Evolutionary conservation across 2,888 invertebrate species (phyloP).

Genomic region (Lepidonotus clava): DNA sequence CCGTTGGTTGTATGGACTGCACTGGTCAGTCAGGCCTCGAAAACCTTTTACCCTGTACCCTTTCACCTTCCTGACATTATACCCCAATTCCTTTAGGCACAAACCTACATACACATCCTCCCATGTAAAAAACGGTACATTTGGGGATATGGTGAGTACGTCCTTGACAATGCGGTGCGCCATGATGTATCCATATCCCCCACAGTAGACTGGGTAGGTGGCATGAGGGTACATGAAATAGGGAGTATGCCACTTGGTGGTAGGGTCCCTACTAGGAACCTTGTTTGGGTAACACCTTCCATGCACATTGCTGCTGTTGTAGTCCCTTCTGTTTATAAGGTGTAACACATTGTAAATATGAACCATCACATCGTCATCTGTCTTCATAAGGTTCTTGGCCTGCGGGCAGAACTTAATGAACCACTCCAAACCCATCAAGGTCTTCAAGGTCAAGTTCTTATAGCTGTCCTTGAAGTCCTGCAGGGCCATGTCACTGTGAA

Average conservation of each 20-base stretch:
- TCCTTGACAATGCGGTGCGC: neutral
- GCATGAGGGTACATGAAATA: neutral
- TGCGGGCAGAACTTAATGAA: neutral
- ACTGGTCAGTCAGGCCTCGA: neutral
- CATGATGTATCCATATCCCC: slow-evolving; percentile 19
- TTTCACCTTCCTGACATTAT: neutral
- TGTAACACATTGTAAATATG: neutral
- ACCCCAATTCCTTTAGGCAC: neutral
- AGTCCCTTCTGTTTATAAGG: neutral
- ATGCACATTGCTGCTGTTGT: neutral
- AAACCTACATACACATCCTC: slow-evolving; percentile 30
- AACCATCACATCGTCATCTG: slow-evolving; percentile 28
- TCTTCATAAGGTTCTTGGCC: slow-evolving; percentile 4
- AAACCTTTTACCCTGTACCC: neutral
- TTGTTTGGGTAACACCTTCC: neutral
- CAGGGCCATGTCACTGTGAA: neutral
- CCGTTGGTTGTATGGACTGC: neutral
- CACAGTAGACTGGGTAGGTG: neutral
- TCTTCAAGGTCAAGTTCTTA: slow-evolving; percentile 13
- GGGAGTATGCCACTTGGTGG: neutral
- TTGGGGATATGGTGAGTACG: neutral
- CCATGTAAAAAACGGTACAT: neutral
- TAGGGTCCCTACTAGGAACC: neutral
- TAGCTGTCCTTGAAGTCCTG: slow-evolving; percentile 12
- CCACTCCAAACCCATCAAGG: slow-evolving; percentile 13